Evolutionary conservation across 2,113 vertebrate species (phyloP).

Genomic region (Orientallactaga bullata): DNA sequence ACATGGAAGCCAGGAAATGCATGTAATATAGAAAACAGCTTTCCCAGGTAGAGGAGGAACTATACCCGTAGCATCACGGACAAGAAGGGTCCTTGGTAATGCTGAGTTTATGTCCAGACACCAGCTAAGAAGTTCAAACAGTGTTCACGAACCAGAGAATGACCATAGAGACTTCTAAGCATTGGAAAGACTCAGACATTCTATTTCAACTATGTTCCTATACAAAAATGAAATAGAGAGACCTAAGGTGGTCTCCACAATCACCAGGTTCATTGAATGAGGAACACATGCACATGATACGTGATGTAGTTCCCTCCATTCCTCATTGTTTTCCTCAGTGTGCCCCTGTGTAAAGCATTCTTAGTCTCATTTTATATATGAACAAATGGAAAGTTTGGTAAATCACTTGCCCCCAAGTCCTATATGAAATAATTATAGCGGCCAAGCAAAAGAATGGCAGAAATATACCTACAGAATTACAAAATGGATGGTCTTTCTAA

Average conservation of each 20-base stretch:
- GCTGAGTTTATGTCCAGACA: background rate
- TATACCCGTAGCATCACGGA: background rate
- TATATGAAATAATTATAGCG: background rate
- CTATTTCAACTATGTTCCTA: background rate
- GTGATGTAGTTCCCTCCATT: background rate
- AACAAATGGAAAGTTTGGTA: constrained; percentile 6
- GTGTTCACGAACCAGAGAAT: background rate
- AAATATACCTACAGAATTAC: background rate
- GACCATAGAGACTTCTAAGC: background rate
- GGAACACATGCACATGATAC: background rate
- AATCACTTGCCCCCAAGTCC: background rate
- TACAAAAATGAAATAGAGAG: constrained; percentile 11
- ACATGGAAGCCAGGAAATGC: background rate
- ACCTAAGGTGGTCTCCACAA: background rate
- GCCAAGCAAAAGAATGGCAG: background rate
- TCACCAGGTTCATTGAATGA: background rate
- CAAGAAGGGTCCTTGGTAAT: background rate
- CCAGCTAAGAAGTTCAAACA: background rate
- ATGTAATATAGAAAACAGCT: background rate
- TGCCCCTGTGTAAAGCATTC: background rate
- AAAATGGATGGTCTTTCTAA: background rate
- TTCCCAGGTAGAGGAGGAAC: background rate
- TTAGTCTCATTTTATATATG: background rate
- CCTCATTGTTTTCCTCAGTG: background rate
- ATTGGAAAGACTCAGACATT: background rate